Evolutionary conservation across 2,888 invertebrate genomes (phyloP).

Genomic region (Heliconius hortense): DNA sequence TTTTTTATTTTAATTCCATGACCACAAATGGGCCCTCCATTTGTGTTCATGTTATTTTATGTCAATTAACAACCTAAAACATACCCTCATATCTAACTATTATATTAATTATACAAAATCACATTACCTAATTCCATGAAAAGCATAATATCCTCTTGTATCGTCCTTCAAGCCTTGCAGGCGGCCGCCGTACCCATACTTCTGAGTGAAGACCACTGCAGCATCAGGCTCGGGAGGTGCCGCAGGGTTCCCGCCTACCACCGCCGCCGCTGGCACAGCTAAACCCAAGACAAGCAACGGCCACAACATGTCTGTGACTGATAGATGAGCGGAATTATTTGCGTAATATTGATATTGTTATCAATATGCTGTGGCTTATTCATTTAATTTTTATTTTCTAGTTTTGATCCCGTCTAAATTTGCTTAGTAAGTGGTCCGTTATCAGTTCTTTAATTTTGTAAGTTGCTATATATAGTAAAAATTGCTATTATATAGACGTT

Average conservation of each 20-base stretch:
- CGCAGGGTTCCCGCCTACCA: conserved; percentile 87
- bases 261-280: conserved; percentile 55
- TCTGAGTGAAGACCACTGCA: conserved; percentile 85
- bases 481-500: background rate
- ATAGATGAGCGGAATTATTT: conserved; percentile 31
- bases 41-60: too few relatives aligned
- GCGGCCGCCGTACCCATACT: conserved; percentile 83
- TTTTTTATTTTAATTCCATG: too few relatives aligned
- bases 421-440: background rate
- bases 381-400: background rate
- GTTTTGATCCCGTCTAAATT: background rate
- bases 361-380: conserved; percentile 2
- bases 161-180: conserved; percentile 84
- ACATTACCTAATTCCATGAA: conserved; percentile 85
- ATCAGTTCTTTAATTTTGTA: background rate
- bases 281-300: conserved; percentile 47
- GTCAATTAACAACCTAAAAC: too few relatives aligned
- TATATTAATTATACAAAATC: background rate
- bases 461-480: background rate
- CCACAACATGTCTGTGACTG: conserved; percentile 61
- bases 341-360: conserved; percentile 19
- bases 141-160: conserved; percentile 84
- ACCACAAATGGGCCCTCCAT: too few relatives aligned
- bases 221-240: conserved; percentile 86
- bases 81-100: background rate